Evolutionary conservation across 1,140 invertebrate species (phyloP), one percentile per base, ranked within the genome.

Genomic region (Reticulitermes speratus): DNA sequence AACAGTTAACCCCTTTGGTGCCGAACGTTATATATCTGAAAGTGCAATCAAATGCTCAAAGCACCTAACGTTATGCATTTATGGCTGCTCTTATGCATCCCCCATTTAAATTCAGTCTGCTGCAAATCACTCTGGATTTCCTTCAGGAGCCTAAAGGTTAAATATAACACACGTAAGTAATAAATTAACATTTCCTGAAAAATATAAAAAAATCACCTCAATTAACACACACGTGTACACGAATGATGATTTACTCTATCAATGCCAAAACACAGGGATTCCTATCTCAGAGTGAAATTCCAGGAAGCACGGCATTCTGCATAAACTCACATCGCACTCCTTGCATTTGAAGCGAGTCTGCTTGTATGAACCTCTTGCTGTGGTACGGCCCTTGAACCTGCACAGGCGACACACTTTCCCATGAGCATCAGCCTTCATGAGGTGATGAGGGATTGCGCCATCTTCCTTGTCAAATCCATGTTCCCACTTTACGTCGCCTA

Each of bases 261-360:
- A 75, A 2, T 75, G 65, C 65, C 65, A 75, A 0, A 75, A n/a
- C n/a, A 91, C 90, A 88, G 91, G 91, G 86, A 92, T 91, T 87
- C 90, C 89, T 88, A 90, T 89, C 87, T 90, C 89, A 90, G 91
- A 89, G 88, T 92, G 91, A 89, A 90, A 92, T 88, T 92, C 91
- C 87, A 90, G 90, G 89, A 92, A 92, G 90, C 91, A 92, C 87
- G 91, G 91, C 90, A 90, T 91, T 86, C 91, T 91, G 88, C 91
- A 92, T 88, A 92, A 90, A 89, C 91, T 92, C 90, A 90, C 91
- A 91, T 92, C 91, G 89, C 91, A 92, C 90, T 90, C 89, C 91
- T 91, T 91, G 88, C 91, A 92, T 90, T 91, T 92, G 91, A 92
- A 92, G 89, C 91, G 91, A 88, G 91, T 92, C 90, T 92, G 91